phyloP scores from a whole-genome alignment of 2,888 invertebrate species.

The Drosophila peninsularis region DNA sequence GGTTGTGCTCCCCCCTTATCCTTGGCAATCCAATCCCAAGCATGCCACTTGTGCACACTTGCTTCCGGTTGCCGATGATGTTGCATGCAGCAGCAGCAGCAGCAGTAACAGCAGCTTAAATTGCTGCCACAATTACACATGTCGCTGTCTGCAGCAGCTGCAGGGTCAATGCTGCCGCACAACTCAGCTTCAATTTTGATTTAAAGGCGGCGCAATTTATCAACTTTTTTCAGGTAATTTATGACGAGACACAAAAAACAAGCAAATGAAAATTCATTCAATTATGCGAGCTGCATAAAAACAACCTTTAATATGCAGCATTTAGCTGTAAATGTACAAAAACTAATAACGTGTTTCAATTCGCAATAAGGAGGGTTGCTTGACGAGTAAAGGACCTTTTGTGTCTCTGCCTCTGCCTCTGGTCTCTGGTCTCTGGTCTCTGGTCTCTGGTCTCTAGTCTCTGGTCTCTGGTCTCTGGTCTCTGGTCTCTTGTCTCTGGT shows the following conservation, averaged over 20 bases:
- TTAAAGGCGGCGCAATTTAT: slow-evolving; percentile 40
- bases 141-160: slow-evolving; percentile 61
- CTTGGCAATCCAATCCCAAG: slow-evolving; percentile 43
- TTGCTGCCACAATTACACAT: slow-evolving; percentile 80
- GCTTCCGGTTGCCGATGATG: slow-evolving; percentile 70
- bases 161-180: slow-evolving; percentile 70
- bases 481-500: no score
- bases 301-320: neutral
- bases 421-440: no score
- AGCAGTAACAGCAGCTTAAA: slow-evolving; percentile 57
- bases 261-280: neutral
- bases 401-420: no score
- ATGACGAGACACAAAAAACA: neutral
- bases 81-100: slow-evolving; percentile 58
- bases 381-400: no score
- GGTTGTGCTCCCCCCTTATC: neutral
- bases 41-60: slow-evolving; percentile 65
- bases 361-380: no score
- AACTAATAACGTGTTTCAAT: neutral
- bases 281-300: slow-evolving; percentile 1
- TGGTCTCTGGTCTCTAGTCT: no score
- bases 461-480: no score
- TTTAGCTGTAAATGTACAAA: neutral
- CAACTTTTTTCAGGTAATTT: slow-evolving; percentile 1
- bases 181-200: slow-evolving; percentile 48